Conservation (phyloP, 2,113 vertebrate genomes). For the Gorsachius goisagi region DNA sequence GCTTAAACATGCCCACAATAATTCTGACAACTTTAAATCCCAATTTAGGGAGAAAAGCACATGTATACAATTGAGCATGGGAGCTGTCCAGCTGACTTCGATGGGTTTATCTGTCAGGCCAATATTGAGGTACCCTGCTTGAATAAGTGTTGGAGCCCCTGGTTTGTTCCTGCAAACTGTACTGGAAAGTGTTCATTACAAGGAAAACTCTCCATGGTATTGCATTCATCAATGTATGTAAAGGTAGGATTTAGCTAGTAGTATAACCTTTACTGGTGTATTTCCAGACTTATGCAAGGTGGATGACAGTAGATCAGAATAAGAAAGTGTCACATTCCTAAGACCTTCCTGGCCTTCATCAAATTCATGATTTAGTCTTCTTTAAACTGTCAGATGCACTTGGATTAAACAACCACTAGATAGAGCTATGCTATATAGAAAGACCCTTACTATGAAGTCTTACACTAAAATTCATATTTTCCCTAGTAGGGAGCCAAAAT, state of each 20-base stretch:
- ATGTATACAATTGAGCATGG: neutral
- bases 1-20: neutral
- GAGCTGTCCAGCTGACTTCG: neutral
- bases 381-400: neutral
- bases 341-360: neutral
- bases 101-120: neutral
- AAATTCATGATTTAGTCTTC: neutral
- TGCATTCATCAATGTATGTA: neutral
- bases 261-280: neutral
- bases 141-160: neutral
- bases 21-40: neutral
- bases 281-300: neutral
- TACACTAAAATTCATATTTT: neutral
- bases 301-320: neutral
- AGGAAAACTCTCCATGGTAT: neutral
- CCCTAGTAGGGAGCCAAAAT: neutral
- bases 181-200: neutral
- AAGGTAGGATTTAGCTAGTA: neutral
- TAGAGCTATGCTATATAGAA: conserved; percentile 31
- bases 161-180: neutral
- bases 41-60: accelerated
- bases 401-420: conserved; percentile 33
- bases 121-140: neutral
- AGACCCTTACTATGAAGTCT: neutral
- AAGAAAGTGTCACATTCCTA: neutral